Evolutionary conservation across 2,113 vertebrate genomes (phyloP), one percentile per base, ranked within the genome.

Genomic region (Saguinus midas): DNA sequence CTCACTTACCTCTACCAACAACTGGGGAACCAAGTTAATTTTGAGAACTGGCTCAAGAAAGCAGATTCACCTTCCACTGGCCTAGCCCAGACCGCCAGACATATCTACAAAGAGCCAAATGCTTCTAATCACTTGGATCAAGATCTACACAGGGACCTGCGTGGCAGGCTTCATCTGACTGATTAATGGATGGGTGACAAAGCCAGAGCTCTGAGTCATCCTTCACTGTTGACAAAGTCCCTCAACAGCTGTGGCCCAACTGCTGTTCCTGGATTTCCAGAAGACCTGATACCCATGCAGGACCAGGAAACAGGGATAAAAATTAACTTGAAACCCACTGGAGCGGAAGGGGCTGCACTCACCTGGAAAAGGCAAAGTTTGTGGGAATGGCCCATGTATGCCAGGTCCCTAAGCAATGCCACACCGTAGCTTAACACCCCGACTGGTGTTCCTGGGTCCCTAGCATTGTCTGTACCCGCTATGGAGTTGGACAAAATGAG

Each of bases 281-380:
- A 29, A 64, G 27, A 35, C 68, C 68, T 21, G 43, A 90, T 29
- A 61, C 20, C 23, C 43, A 23, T 1, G 6, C 37, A 58, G 13
- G 68, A 70, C 48, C 75, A 89, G 83, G 66, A 85, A 91, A 85
- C 6, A n/a, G 29, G 57, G 81, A 61, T 72, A 84, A 93, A 95
- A 87, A 70, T 87, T 13, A 83, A 57, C 50, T 48, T 75, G 72
- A 29, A 84, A 57, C 35, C 48, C 29, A 80, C n/a, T 35, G 27
- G 48, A 76, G 32, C 82, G 16, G 9, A 40, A 84, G 16, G 8
- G 45, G 29, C 64, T 95, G 45, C 2, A 8, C 10, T 91, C 29
- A 86, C 73, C 55, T 18, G 35, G 76, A 66, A 78, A 85, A 18
- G 64, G n/a, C 37, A 43, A 83, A 64, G 85, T 35, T 89, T 29